Percentiles rank a stretch among this genome's conserved stretches.
These are phyloP conservation scores for Parotocinclus haroldoi DNA, from an alignment of 2,797 vertebrate species.

Conservation along the genomic window DNA sequence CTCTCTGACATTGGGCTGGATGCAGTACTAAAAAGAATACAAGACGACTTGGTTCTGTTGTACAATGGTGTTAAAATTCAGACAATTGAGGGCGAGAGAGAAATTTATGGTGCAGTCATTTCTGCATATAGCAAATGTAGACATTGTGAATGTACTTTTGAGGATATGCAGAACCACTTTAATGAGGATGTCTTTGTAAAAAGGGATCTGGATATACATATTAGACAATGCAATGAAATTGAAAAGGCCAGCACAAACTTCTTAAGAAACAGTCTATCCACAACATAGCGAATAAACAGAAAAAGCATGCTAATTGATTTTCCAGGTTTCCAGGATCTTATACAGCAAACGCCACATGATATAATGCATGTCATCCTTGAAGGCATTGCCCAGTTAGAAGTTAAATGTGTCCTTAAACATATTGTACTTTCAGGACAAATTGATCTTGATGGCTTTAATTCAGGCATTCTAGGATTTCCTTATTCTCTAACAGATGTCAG, in stretches of 20 bases:
- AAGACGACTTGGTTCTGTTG: constrained; percentile 10
- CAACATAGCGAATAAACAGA: constrained; percentile 14
- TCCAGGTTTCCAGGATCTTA: constrained; percentile 10
- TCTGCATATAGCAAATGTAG: constrained; percentile 19
- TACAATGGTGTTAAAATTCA: constrained; percentile 28
- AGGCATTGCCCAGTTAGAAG: constrained; percentile 28
- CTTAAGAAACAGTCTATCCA: constrained; percentile 18
- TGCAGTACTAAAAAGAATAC: constrained; percentile 22
- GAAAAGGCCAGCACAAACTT: constrained; percentile 18
- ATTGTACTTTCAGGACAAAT: constrained; percentile 20
- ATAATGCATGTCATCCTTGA: constrained; percentile 31
- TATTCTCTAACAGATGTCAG: constrained; percentile 4
- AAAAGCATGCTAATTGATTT: constrained; percentile 20
- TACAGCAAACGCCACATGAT: constrained; percentile 26
- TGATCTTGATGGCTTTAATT: constrained; percentile 21
- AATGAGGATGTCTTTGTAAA: constrained; percentile 27
- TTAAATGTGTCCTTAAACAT: constrained; percentile 26
- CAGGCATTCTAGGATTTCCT: constrained; percentile 13
- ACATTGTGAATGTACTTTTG: constrained; percentile 33
- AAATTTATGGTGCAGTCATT: constrained; percentile 23
- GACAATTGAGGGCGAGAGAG: neutral
- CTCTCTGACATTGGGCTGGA: constrained; percentile 23
- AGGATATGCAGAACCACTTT: constrained; percentile 29
- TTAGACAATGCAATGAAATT: constrained; percentile 24
- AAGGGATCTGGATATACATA: constrained; percentile 23